Conservation (phyloP, 2,888 invertebrate species). For the Philopedon plagiatum region DNA sequence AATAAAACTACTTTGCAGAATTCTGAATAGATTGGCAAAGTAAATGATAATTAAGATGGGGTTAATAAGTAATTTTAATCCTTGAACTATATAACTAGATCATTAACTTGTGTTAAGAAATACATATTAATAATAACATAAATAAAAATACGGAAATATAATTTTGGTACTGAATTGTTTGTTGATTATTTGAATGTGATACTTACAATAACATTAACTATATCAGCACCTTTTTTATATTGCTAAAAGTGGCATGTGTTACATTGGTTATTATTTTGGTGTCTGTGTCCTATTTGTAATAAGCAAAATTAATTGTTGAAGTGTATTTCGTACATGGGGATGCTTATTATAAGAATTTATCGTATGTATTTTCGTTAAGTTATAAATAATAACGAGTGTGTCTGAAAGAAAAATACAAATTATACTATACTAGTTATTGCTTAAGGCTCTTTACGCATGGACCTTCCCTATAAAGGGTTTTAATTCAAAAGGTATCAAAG, state of each 20-base stretch:
- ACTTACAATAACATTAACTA: neutral
- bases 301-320: neutral
- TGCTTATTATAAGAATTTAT: conserved; percentile 36
- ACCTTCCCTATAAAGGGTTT: too few species aligned
- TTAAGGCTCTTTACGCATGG: too few species aligned
- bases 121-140: neutral
- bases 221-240: neutral
- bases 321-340: neutral
- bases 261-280: neutral
- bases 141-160: conserved; percentile 5
- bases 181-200: conserved; percentile 7
- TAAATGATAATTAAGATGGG: neutral
- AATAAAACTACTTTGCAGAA: too few species aligned
- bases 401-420: too few species aligned
- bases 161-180: neutral
- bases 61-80: neutral
- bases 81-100: neutral
- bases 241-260: too few species aligned
- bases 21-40: too few species aligned
- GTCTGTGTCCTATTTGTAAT: conserved; percentile 3
- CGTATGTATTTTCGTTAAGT: conserved; percentile 31
- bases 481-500: too few species aligned
- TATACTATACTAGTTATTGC: too few species aligned
- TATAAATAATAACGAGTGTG: neutral
- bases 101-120: neutral